Evolutionary conservation across 2,797 vertebrate species (phyloP).

Genomic region (Alcedo quadribrachys): DNA sequence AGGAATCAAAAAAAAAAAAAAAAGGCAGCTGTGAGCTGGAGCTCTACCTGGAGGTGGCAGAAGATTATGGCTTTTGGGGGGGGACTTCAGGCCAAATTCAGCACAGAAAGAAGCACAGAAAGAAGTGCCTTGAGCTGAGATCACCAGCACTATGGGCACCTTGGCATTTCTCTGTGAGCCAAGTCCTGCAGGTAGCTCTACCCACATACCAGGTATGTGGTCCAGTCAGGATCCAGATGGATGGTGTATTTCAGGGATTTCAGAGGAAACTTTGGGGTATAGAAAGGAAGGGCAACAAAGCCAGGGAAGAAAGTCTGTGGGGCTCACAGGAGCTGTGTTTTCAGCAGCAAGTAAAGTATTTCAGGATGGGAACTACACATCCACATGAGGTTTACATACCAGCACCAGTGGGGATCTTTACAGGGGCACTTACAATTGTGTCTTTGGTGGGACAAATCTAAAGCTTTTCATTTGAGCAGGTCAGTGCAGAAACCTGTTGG

Average conservation of each 20-base stretch:
- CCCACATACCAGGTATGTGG: background rate
- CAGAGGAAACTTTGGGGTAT: background rate
- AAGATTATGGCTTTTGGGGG: background rate
- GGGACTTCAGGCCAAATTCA: background rate
- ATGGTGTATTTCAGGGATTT: background rate
- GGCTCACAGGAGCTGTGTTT: background rate
- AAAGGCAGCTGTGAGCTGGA: background rate
- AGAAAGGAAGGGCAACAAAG: background rate
- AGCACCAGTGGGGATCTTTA: background rate
- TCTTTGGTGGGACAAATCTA: background rate
- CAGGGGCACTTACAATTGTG: background rate
- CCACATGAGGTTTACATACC: background rate
- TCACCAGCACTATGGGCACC: background rate
- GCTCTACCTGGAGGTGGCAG: background rate
- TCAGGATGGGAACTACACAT: background rate
- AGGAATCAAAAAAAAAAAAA: background rate
- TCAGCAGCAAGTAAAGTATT: background rate
- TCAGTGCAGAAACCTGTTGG: background rate
- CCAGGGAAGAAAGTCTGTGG: fast-evolving
- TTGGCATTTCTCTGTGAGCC: background rate
- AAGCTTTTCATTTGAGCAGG: background rate
- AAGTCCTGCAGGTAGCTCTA: background rate
- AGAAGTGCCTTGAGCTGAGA: background rate
- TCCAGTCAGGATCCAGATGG: background rate
- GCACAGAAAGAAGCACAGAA: background rate